These are phyloP conservation scores for Reticulitermes lucifugus DNA, from an alignment of 2,888 invertebrate genomes.

Conservation along the genomic window DNA sequence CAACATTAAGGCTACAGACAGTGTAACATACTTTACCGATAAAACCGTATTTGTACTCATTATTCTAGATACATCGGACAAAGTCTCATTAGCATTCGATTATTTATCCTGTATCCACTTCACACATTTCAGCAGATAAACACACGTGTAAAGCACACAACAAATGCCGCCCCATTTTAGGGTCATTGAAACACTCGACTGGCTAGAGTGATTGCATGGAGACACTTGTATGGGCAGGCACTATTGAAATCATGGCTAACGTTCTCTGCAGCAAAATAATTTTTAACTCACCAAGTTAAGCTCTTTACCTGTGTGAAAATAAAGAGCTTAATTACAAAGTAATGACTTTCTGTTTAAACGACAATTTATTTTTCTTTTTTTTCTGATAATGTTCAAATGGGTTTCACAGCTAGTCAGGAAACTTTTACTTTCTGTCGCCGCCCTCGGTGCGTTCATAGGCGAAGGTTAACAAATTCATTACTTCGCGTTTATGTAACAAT, in stretches of 20 bases:
- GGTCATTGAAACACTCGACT: background rate
- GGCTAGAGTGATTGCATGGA: background rate
- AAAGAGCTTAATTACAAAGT: background rate
- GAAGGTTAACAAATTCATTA: too few species aligned
- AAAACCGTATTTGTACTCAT: constrained; percentile 1
- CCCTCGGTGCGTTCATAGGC: too few species aligned
- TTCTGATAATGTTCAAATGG: background rate
- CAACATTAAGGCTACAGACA: background rate
- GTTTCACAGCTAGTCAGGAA: background rate
- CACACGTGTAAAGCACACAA: background rate
- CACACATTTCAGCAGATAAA: background rate
- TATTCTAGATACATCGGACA: background rate
- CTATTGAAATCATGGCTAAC: background rate
- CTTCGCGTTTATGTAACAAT: too few species aligned
- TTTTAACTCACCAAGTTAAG: background rate
- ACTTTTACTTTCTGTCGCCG: too few species aligned
- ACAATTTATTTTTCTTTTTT: too few species aligned
- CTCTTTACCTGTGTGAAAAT: background rate
- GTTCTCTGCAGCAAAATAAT: background rate
- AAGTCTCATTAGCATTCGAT: constrained; percentile 1
- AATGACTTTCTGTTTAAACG: too few species aligned
- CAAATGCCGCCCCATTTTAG: constrained; percentile 1
- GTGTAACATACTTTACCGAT: background rate
- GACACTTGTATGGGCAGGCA: background rate
- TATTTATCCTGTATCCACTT: background rate